These are phyloP conservation scores for Arctocebus calabarensis DNA, from an alignment of 2,797 vertebrate genomes.

Conservation along the genomic window DNA sequence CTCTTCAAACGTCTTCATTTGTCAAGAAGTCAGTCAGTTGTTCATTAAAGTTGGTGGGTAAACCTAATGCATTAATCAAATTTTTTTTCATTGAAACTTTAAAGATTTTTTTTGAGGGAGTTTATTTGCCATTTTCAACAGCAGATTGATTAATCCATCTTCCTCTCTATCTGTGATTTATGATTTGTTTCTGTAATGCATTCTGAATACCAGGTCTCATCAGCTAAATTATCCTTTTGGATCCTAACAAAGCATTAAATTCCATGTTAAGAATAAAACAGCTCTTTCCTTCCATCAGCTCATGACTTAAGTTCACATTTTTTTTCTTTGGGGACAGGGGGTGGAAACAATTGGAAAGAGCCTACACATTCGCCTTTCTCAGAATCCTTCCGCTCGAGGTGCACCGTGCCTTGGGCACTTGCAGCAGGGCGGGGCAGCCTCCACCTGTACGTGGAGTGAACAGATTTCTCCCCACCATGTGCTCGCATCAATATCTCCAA, in stretches of 20 bases:
- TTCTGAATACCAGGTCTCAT: constrained; percentile 62
- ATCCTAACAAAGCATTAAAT: constrained; percentile 74
- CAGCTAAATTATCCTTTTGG: constrained; percentile 72
- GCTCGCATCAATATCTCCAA: background rate
- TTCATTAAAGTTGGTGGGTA: background rate
- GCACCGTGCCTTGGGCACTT: fast-evolving
- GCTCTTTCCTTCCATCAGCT: background rate
- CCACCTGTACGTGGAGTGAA: no score
- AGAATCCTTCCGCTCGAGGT: background rate
- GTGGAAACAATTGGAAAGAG: background rate
- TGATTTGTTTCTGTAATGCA: constrained; percentile 63
- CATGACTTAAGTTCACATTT: background rate
- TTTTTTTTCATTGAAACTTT: background rate
- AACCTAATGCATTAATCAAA: background rate
- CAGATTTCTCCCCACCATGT: fast-evolving
- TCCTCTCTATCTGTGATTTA: constrained; percentile 72
- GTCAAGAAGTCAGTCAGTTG: background rate
- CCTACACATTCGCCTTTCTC: no score
- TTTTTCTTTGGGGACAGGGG: background rate
- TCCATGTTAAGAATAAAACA: constrained; percentile 67
- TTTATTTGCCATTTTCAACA: constrained; percentile 60
- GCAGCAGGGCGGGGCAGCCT: no score
- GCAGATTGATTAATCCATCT: constrained; percentile 72
- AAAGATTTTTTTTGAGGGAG: background rate
- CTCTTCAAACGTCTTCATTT: background rate